Base-by-base conservation (phyloP, 2,888 invertebrate species). In the Stenchaetothrips biformis region DNA sequence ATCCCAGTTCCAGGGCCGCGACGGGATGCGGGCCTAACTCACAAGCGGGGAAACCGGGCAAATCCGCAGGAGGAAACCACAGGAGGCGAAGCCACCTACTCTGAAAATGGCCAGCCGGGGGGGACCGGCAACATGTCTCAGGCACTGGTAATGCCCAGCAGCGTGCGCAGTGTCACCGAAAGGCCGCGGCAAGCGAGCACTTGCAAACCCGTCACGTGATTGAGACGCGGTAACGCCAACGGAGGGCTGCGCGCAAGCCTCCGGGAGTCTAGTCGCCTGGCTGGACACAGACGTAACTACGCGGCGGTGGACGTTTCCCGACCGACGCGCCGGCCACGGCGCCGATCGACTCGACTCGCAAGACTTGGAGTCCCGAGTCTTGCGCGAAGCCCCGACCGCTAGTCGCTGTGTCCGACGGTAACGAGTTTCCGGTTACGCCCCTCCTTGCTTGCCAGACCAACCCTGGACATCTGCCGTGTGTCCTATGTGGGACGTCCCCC, bases 61-160 rank as follows among this genome's bases (percentile, higher is more conserved):
- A 37, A 37, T 37, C 37, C 37, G 37, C 37, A 37, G 37, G n/a
- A n/a, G 37, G 4, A 59, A 18, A 21, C n/a, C 25, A 74, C n/a
- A 74, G 18, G 67, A 21, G n/a, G 67, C 21, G 67, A 74, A 25
- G n/a, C n/a, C n/a, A 74, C 67, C 67, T 74, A 74, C 67, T 21
- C 25, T 11, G 67, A 74, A 74, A 74, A 74, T 74, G 67, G 25
- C n/a, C 67, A 74, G 67, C 67, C 67, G n/a, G 67, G 37, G 37
- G 37, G 37, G 67, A 74, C 67, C 67, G 67, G 67, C 67, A 74
- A 25, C 67, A 74, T 74, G 67, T n/a, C 67, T 25, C 67, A 74
- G n/a, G 11, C 67, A 25, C 67, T 74, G 25, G 67, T n/a, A n/a
- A 53, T 74, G 67, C 67, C 25, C 67, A 74, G 21, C n/a, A 74